Conservation (phyloP, 2,113 vertebrate species). For the western clawed frog (Xenopus tropicalis) region DNA sequence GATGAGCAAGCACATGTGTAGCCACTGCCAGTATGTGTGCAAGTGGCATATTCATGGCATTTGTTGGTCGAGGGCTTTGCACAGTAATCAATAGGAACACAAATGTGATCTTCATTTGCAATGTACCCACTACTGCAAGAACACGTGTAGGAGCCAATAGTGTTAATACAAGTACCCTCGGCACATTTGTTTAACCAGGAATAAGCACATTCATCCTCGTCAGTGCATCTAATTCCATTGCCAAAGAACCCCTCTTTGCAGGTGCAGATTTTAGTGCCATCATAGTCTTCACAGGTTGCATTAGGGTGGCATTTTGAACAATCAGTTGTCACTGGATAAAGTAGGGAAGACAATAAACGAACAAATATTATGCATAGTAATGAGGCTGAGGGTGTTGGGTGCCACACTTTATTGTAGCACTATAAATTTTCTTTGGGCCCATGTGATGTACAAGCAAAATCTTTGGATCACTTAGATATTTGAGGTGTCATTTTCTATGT, state of each 20-base stretch:
- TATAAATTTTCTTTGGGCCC: too few species aligned
- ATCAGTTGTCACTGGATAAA: constrained; percentile 4
- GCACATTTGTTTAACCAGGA: constrained; percentile 11
- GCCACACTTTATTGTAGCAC: too few species aligned
- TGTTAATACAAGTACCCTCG: constrained; percentile 19
- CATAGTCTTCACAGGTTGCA: constrained; percentile 16
- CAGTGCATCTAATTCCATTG: constrained; percentile 28
- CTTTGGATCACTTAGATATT: too few species aligned
- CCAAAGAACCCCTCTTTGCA: constrained; percentile 50
- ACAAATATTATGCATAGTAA: too few species aligned
- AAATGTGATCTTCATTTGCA: constrained; percentile 4
- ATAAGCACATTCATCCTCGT: constrained; percentile 43
- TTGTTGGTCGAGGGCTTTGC: not conserved
- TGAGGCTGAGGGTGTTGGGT: too few species aligned
- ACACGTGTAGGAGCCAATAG: constrained; percentile 25
- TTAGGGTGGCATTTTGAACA: constrained; percentile 48
- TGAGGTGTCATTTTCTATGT: too few species aligned
- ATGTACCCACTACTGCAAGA: constrained; percentile 19
- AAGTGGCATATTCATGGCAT: constrained; percentile 50
- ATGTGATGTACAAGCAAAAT: too few species aligned
- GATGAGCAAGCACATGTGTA: constrained; percentile 46
- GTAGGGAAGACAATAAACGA: not conserved
- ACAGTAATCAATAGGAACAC: constrained; percentile 46
- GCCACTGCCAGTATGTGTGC: constrained; percentile 40
- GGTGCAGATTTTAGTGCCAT: constrained; percentile 16